These are phyloP conservation scores for Mythimna loreyi DNA, from an alignment of 2,888 invertebrate species.

Conservation along the genomic window DNA sequence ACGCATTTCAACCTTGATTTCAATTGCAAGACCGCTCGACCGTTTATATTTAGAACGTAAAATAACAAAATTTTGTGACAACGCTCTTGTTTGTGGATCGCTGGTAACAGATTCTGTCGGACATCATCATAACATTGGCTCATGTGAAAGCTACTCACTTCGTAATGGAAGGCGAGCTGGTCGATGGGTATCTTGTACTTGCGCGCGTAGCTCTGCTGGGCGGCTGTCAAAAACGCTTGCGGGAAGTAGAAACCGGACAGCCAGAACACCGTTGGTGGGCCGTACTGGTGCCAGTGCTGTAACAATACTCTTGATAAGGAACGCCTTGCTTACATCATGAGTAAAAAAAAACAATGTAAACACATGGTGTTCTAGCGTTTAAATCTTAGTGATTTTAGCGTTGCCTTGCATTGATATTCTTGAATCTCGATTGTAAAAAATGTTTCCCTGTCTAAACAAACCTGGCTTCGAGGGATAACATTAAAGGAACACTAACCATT, in stretches of 20 bases:
- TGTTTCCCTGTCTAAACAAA: no score
- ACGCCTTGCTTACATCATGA: background rate
- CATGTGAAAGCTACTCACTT: slow-evolving; percentile 84
- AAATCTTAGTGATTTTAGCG: no score
- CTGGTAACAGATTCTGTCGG: background rate
- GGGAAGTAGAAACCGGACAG: slow-evolving; percentile 98
- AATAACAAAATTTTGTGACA: no score
- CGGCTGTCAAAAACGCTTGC: slow-evolving; percentile 98
- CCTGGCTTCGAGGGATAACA: no score
- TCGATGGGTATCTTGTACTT: slow-evolving; percentile 98
- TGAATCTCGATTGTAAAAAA: no score
- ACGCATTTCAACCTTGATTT: no score
- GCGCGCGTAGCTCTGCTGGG: slow-evolving; percentile 97
- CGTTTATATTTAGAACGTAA: no score
- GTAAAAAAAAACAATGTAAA: background rate
- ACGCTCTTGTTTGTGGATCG: background rate
- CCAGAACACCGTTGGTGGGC: slow-evolving; percentile 97
- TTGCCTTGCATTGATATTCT: no score
- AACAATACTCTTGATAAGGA: background rate
- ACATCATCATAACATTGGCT: background rate
- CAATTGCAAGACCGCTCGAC: no score
- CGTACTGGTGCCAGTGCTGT: slow-evolving; percentile 95
- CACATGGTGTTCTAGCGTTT: no score
- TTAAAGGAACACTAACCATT: no score
- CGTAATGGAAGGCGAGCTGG: slow-evolving; percentile 95